phyloP scores from a whole-genome alignment of 2,888 invertebrate genomes.

The Schrankia costaestrigalis region DNA sequence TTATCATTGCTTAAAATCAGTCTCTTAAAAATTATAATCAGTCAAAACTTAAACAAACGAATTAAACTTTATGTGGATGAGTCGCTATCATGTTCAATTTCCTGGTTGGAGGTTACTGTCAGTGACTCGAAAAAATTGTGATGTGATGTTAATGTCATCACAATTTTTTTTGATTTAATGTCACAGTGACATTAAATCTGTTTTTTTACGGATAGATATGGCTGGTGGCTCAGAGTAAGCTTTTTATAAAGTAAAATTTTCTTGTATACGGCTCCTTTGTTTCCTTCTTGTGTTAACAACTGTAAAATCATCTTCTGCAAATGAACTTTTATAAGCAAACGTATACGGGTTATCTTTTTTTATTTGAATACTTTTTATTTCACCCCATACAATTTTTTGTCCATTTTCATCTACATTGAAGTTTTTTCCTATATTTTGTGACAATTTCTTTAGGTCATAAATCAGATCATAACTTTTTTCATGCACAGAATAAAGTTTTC shows the following conservation, averaged over 20 bases:
- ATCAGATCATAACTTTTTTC: constrained; percentile 4
- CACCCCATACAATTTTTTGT: constrained; percentile 4
- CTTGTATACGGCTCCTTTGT: constrained; percentile 1
- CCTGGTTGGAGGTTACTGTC: constrained; percentile 1
- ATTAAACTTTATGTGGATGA: not conserved
- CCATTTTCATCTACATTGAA: constrained; percentile 3
- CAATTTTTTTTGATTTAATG: too few species aligned
- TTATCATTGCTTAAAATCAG: not conserved
- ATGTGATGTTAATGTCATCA: too few species aligned
- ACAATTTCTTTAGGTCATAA: constrained; percentile 3
- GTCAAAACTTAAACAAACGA: constrained; percentile 1
- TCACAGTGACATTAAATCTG: constrained; percentile 1
- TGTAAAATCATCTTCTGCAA: constrained; percentile 3
- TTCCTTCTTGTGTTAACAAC: constrained; percentile 2
- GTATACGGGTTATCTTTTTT: too few species aligned
- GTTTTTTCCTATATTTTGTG: not conserved
- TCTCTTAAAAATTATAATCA: not conserved
- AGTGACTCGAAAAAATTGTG: constrained; percentile 6
- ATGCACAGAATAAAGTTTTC: constrained; percentile 5
- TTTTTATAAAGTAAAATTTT: constrained; percentile 2
- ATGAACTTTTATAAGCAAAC: constrained; percentile 2
- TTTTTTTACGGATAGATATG: constrained; percentile 1
- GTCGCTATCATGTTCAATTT: constrained; percentile 2
- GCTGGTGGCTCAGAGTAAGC: constrained; percentile 3
- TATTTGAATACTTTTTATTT: constrained; percentile 3